phyloP scores from a whole-genome alignment of 1,140 invertebrate species.

The Drosophila micromelanica region DNA sequence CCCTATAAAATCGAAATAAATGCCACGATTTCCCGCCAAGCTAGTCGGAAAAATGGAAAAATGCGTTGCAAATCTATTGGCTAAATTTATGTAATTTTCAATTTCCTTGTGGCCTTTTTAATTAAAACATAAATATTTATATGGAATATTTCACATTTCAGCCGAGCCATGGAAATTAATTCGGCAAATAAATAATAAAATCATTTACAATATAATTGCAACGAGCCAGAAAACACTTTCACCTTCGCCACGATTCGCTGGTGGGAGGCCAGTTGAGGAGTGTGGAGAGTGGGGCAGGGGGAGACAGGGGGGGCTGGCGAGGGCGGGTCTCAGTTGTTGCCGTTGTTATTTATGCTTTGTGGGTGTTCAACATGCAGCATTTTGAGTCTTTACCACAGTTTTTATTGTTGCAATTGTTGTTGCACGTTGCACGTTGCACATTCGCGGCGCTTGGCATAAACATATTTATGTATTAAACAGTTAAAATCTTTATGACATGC shows the following conservation, averaged over 20 bases:
- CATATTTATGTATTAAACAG: conserved; percentile 59
- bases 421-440: conserved; percentile 4
- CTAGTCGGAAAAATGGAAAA: conserved; percentile 6
- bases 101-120: conserved; percentile 82
- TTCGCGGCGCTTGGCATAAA: conserved; percentile 46
- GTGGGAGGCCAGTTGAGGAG: neutral
- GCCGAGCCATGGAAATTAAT: conserved; percentile 63
- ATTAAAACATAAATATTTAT: conserved; percentile 83
- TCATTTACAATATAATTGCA: conserved; percentile 82
- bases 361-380: conserved; percentile 80
- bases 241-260: conserved; percentile 68
- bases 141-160: conserved; percentile 73
- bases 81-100: conserved; percentile 73
- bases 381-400: conserved; percentile 77
- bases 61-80: conserved; percentile 60
- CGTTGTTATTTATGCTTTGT: conserved; percentile 80
- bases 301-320: neutral
- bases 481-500: conserved; percentile 53
- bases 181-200: conserved; percentile 82
- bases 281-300: neutral
- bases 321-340: conserved; percentile 53
- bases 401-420: conserved; percentile 28
- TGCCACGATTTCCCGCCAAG: conserved; percentile 46
- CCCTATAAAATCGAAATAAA: conserved; percentile 74
- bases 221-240: conserved; percentile 72